Conservation (phyloP, 2,888 invertebrate species). For the Pyrgus malvae region DNA sequence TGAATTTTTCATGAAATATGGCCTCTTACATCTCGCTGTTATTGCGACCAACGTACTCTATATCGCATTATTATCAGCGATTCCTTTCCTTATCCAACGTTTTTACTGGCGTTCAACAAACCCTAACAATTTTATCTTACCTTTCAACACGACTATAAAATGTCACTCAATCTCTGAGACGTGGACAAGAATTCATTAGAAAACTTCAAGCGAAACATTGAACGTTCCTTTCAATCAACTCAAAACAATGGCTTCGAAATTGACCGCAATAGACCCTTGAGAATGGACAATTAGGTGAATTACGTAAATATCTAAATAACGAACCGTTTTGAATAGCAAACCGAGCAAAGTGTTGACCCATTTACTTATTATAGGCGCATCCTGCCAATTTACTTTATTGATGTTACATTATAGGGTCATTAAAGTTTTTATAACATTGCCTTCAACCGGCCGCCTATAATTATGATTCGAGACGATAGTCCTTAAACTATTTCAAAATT, state of each 20-base stretch:
- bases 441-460: slow-evolving; percentile 67
- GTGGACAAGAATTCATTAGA: slow-evolving; percentile 55
- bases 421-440: slow-evolving; percentile 70
- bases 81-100: slow-evolving; percentile 51
- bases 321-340: slow-evolving; percentile 37
- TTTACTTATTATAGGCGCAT: slow-evolving; percentile 67
- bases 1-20: slow-evolving; percentile 81
- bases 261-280: slow-evolving; percentile 24
- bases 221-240: slow-evolving; percentile 31
- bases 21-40: slow-evolving; percentile 57
- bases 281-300: slow-evolving; percentile 39
- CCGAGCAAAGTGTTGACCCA: slow-evolving; percentile 59
- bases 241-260: slow-evolving; percentile 19
- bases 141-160: slow-evolving; percentile 55
- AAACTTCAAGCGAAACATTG: slow-evolving; percentile 38
- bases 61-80: slow-evolving; percentile 59
- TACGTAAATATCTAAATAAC: slow-evolving; percentile 26
- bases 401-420: slow-evolving; percentile 73
- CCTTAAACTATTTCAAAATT: slow-evolving; percentile 77
- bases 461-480: slow-evolving; percentile 65
- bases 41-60: slow-evolving; percentile 51
- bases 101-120: slow-evolving; percentile 51
- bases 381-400: slow-evolving; percentile 79
- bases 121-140: slow-evolving; percentile 57
- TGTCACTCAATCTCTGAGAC: slow-evolving; percentile 46